Percentiles rank a stretch among this genome's conserved stretches.
Evolutionary conservation across 2,797 vertebrate species (phyloP).

Genomic region (Alca torda): DNA sequence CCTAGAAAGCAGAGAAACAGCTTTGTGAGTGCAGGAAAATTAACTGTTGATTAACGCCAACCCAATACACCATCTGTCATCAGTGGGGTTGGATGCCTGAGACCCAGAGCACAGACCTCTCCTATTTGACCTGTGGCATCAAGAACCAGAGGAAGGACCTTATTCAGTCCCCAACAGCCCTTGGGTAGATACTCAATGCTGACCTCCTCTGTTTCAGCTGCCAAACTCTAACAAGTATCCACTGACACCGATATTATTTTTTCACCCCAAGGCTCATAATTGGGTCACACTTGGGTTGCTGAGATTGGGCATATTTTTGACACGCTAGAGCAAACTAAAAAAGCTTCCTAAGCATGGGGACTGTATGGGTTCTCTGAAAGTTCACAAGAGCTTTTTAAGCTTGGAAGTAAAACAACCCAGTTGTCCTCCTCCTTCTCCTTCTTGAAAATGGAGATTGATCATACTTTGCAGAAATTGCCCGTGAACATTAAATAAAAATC

Average conservation of each 20-base stretch:
- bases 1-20: neutral
- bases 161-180: neutral
- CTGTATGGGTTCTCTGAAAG: neutral
- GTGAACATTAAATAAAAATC: neutral
- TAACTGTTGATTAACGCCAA: neutral
- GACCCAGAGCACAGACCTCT: neutral
- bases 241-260: neutral
- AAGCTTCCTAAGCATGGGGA: neutral
- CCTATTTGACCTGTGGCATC: neutral
- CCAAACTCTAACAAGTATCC: neutral
- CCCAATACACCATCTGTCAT: neutral
- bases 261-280: neutral
- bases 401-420: neutral
- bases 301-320: neutral
- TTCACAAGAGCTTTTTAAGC: neutral
- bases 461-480: neutral
- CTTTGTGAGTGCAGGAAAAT: neutral
- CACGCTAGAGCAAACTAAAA: neutral
- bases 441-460: neutral
- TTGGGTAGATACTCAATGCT: neutral
- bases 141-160: neutral
- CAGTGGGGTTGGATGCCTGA: neutral
- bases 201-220: neutral
- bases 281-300: neutral
- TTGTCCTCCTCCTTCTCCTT: neutral